A percentile compares a stretch with the other conserved stretches of the same genome.
phyloP scores from a whole-genome alignment of 1,140 invertebrate genomes.

The Drosophila sechellia region DNA sequence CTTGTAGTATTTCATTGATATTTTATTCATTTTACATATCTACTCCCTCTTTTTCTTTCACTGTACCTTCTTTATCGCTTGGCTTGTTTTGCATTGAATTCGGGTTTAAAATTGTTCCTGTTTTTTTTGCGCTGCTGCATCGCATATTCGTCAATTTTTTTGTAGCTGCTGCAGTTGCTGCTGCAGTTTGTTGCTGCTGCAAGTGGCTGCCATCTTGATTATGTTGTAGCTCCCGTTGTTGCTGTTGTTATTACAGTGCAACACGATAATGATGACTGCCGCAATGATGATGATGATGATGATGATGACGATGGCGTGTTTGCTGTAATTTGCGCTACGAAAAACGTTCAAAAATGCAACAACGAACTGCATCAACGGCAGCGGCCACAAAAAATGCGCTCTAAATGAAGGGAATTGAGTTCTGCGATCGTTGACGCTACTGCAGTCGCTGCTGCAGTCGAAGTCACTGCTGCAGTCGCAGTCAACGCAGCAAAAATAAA shows the following conservation, averaged over 20 bases:
- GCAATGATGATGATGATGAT: conserved; percentile 47
- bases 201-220: conserved; percentile 82
- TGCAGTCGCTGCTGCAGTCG: conserved; percentile 13
- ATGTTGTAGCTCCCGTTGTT: conserved; percentile 74
- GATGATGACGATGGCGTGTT: conserved; percentile 79
- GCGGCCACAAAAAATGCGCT: conserved; percentile 70
- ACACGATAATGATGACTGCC: conserved; percentile 41
- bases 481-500: conserved; percentile 62
- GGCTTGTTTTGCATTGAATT: conserved; percentile 80
- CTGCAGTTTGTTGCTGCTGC: conserved; percentile 49
- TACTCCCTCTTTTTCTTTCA: neutral
- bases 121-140: conserved; percentile 63
- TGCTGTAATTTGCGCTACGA: conserved; percentile 82
- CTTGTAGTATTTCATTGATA: too few species aligned
- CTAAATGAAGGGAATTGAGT: conserved; percentile 82
- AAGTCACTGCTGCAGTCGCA: conserved; percentile 20
- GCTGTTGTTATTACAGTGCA: conserved; percentile 54
- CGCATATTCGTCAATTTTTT: conserved; percentile 81
- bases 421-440: conserved; percentile 79
- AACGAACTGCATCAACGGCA: conserved; percentile 66
- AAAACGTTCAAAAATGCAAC: conserved; percentile 83
- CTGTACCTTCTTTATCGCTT: conserved; percentile 43
- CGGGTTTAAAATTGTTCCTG: conserved; percentile 77
- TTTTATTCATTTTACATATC: too few species aligned
- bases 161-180: conserved; percentile 26